A percentile compares a stretch with the other conserved stretches of the same genome.
These are phyloP conservation scores for Apis florea DNA, from an alignment of 1,140 invertebrate species.

Conservation along the genomic window DNA sequence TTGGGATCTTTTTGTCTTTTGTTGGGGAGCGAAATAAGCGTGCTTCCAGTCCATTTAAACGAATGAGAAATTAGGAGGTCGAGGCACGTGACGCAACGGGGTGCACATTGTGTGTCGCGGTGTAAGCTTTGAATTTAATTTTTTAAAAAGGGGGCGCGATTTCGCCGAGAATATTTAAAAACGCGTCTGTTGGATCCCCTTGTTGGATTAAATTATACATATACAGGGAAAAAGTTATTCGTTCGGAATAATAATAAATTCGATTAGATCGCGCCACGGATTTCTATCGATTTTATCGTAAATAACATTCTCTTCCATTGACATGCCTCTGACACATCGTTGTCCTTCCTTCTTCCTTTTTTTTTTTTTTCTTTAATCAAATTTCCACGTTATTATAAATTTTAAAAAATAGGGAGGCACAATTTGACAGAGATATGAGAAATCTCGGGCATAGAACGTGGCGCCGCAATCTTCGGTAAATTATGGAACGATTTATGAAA, in stretches of 20 bases:
- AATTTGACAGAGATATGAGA: neutral
- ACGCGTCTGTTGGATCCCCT: neutral
- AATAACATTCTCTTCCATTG: too few relatives aligned
- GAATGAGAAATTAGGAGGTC: slow-evolving; percentile 1
- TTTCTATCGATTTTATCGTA: too few relatives aligned
- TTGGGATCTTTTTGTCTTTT: neutral
- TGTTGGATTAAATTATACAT: too few relatives aligned
- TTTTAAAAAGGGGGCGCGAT: neutral
- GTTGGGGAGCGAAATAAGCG: neutral
- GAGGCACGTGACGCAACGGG: neutral
- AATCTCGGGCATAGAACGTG: neutral
- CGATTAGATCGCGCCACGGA: too few relatives aligned
- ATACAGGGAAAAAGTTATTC: too few relatives aligned
- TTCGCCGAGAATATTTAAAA: neutral
- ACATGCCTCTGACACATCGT: too few relatives aligned
- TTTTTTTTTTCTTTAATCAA: neutral
- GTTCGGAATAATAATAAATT: too few relatives aligned
- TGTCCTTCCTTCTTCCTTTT: neutral
- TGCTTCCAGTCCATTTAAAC: slow-evolving; percentile 7
- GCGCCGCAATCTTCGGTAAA: slow-evolving; percentile 1
- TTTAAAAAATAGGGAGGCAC: neutral
- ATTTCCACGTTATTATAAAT: neutral
- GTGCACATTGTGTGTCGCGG: neutral
- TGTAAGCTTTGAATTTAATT: neutral
- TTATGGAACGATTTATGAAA: slow-evolving; percentile 16